Conservation (phyloP, 2,113 vertebrate genomes). For the Microtus oregoni region DNA sequence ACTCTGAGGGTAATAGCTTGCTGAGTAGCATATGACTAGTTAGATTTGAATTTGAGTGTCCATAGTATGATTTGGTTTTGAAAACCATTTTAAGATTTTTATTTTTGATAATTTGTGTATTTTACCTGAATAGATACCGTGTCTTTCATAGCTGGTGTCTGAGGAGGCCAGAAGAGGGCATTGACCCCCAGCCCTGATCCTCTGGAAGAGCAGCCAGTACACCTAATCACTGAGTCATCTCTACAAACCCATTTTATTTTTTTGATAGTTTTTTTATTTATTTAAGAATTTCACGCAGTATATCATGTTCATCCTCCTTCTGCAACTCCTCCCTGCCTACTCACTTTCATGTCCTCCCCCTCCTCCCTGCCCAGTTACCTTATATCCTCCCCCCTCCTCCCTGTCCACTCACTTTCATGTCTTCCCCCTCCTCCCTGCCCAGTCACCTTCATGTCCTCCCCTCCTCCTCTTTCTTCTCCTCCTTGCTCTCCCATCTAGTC, state of each 20-base stretch:
- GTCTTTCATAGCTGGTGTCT: background rate
- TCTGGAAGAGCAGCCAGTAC: background rate
- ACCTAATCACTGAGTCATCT: background rate
- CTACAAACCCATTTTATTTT: background rate
- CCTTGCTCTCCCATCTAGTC: background rate
- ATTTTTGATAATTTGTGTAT: background rate
- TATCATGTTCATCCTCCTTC: background rate
- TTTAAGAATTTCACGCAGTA: background rate
- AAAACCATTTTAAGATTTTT: slow-evolving; percentile 16
- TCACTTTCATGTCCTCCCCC: background rate
- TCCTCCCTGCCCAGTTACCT: too few species aligned
- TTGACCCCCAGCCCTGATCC: background rate
- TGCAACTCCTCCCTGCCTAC: background rate
- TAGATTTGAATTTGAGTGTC: slow-evolving; percentile 21
- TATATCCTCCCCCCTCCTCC: background rate
- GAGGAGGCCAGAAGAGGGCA: background rate
- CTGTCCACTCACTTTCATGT: background rate
- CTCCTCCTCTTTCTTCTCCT: background rate
- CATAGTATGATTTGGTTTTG: slow-evolving; percentile 26
- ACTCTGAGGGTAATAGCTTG: background rate
- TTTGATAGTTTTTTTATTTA: background rate
- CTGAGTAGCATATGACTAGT: background rate
- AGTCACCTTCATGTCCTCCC: background rate
- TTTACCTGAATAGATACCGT: background rate
- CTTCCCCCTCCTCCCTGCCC: background rate